These are phyloP conservation scores for Cyclina sinensis DNA, from an alignment of 1,140 invertebrate genomes.

Conservation along the genomic window DNA sequence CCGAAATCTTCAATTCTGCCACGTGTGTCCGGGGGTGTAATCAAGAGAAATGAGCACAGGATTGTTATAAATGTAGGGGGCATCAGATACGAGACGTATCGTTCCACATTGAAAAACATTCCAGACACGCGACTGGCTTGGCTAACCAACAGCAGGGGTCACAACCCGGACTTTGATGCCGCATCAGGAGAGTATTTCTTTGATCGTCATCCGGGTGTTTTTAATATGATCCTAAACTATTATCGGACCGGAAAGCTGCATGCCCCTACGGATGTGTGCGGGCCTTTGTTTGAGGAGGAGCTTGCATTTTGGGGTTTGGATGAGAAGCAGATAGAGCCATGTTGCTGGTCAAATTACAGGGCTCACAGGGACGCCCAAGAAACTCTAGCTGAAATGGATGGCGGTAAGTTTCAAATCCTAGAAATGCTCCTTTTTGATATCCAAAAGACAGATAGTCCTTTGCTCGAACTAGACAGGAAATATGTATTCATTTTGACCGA, in stretches of 20 bases:
- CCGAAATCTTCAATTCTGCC: constrained; percentile 72
- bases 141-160: constrained; percentile 81
- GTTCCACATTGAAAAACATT: constrained; percentile 87
- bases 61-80: constrained; percentile 99
- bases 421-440: no score
- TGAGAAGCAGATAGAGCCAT: constrained; percentile 86
- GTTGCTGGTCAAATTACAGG: constrained; percentile 85
- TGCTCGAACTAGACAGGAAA: no score
- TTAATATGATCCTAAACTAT: constrained; percentile 86
- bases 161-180: constrained; percentile 84
- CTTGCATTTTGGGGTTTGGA: constrained; percentile 86
- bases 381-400: constrained; percentile 83
- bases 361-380: constrained; percentile 85
- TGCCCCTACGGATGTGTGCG: constrained; percentile 85
- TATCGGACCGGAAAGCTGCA: constrained; percentile 86
- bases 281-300: constrained; percentile 86
- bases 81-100: constrained; percentile 98
- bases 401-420: constrained; percentile 72
- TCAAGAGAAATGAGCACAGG: constrained; percentile 74
- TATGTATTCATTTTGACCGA: no score
- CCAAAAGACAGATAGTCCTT: no score
- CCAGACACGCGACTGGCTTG: constrained; percentile 85
- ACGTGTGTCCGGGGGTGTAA: constrained; percentile 54
- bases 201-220: constrained; percentile 85
- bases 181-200: constrained; percentile 86